Conservation (phyloP, 1,140 invertebrate species). For the Aleiodes sp. region DNA sequence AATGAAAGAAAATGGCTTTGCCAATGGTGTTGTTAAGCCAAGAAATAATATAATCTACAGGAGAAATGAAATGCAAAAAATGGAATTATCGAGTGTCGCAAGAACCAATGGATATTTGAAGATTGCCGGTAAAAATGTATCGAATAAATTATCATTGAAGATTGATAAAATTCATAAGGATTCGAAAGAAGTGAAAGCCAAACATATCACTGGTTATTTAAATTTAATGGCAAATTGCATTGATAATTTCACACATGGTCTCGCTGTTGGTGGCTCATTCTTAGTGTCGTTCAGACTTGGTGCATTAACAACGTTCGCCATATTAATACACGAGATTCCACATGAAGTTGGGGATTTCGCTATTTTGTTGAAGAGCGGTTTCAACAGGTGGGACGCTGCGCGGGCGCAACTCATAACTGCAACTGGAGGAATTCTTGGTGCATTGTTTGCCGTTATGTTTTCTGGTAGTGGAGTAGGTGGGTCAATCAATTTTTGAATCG, state of each 20-base stretch:
- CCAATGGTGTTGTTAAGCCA: not conserved
- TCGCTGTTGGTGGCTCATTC: slow-evolving; percentile 96
- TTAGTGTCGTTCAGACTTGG: slow-evolving; percentile 89
- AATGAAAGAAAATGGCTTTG: slow-evolving; percentile 30
- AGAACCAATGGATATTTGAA: slow-evolving; percentile 28
- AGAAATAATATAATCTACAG: not conserved
- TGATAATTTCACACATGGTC: slow-evolving; percentile 97
- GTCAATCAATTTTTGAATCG: slow-evolving; percentile 19
- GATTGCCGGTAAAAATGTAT: not conserved
- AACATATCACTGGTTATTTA: slow-evolving; percentile 87
- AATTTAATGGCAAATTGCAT: slow-evolving; percentile 96
- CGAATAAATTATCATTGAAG: slow-evolving; percentile 4
- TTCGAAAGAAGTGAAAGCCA: slow-evolving; percentile 49
- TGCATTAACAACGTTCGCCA: slow-evolving; percentile 90
- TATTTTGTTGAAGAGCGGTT: slow-evolving; percentile 92
- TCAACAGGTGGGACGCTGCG: slow-evolving; percentile 92
- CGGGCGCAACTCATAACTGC: slow-evolving; percentile 92
- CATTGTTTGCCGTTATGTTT: slow-evolving; percentile 83
- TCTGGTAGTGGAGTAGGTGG: slow-evolving; percentile 83
- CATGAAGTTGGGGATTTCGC: slow-evolving; percentile 98
- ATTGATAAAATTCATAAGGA: not conserved
- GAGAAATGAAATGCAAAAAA: slow-evolving; percentile 13
- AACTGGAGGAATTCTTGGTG: slow-evolving; percentile 85
- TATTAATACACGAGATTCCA: slow-evolving; percentile 96
- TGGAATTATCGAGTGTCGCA: not conserved